Evolutionary conservation across 2,888 invertebrate genomes (phyloP).

Genomic region (Oscheius sp.): DNA sequence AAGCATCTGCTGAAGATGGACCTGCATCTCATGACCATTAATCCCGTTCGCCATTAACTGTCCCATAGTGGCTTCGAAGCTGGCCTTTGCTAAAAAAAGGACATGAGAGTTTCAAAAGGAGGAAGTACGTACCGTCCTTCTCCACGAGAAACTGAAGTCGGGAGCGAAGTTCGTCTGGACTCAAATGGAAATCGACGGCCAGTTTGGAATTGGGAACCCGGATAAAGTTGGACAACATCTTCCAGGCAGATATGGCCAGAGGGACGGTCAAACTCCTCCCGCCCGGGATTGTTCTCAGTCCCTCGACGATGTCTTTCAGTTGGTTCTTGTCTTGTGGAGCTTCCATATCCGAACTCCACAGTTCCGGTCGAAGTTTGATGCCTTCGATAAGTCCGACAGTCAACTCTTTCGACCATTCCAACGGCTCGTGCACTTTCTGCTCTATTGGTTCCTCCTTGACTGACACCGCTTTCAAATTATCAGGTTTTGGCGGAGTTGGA

Average conservation of each 20-base stretch:
- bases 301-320: background rate
- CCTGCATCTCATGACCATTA: constrained; percentile 7
- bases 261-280: background rate
- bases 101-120: background rate
- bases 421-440: background rate
- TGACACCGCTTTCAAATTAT: background rate
- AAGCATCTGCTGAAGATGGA: constrained; percentile 17
- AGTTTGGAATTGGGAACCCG: too few relatives aligned
- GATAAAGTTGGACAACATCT: background rate
- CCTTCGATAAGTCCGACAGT: constrained; percentile 17
- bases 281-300: constrained; percentile 2
- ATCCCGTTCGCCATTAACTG: background rate
- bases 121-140: background rate
- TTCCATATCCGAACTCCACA: constrained; percentile 8
- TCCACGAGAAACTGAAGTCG: background rate
- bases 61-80: background rate
- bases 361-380: constrained; percentile 21
- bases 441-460: constrained; percentile 7
- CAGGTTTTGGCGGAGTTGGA: background rate
- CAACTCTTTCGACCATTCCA: constrained; percentile 13
- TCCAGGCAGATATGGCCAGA: background rate
- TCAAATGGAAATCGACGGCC: too few relatives aligned
- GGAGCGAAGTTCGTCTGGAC: background rate
- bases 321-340: background rate
- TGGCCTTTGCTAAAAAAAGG: background rate